Evolutionary conservation across 35 echinoderm and acorn worm species (phyloP).

Genomic region (Lytechinus variegatus): DNA sequence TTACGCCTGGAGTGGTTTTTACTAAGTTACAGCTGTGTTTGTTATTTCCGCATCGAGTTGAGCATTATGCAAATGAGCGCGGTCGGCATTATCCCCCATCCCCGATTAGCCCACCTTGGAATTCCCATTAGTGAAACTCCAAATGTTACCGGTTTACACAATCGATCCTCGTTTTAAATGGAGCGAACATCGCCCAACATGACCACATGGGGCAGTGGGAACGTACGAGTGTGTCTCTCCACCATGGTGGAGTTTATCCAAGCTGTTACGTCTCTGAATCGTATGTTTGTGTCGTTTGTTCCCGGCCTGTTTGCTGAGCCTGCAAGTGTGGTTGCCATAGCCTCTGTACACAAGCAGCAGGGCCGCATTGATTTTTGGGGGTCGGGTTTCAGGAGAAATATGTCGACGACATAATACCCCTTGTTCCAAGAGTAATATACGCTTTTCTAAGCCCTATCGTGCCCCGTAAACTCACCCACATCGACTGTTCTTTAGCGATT

Average conservation of each 20-base stretch:
- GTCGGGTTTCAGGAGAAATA: conserved; percentile 34
- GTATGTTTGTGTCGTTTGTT: background rate
- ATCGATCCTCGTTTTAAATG: background rate
- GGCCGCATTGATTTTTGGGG: conserved; percentile 25
- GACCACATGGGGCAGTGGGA: background rate
- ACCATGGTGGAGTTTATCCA: background rate
- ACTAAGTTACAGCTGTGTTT: conserved; percentile 28
- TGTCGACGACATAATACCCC: background rate
- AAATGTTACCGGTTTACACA: background rate
- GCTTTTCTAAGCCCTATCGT: background rate
- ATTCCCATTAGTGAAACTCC: background rate
- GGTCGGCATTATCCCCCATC: background rate
- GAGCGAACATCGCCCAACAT: background rate
- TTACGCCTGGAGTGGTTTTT: background rate
- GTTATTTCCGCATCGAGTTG: background rate
- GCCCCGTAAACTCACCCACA: background rate
- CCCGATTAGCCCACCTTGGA: background rate
- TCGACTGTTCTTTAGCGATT: background rate
- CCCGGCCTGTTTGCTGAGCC: conserved; percentile 8
- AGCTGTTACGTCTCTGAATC: background rate
- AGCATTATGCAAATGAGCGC: conserved; percentile 41
- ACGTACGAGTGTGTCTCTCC: background rate
- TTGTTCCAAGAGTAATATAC: background rate
- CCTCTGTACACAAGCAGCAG: conserved; percentile 31
- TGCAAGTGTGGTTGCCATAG: conserved; percentile 9